A percentile compares a stretch with the other conserved stretches of the same genome.
Evolutionary conservation across 2,113 vertebrate species (phyloP).

Genomic region (Strigops habroptila): DNA sequence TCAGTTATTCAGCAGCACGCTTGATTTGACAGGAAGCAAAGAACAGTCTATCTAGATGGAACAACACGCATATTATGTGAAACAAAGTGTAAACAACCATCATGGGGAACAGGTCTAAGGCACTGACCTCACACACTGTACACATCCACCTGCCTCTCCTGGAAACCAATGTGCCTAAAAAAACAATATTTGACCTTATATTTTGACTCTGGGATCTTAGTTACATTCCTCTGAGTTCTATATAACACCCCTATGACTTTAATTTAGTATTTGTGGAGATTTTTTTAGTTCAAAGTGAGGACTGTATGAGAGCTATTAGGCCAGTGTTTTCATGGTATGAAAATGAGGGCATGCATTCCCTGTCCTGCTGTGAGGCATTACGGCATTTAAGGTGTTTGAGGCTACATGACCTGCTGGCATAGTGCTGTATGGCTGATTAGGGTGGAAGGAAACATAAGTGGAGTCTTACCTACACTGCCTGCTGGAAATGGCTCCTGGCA

Average conservation of each 20-base stretch:
- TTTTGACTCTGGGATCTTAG: background rate
- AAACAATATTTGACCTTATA: background rate
- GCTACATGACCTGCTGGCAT: background rate
- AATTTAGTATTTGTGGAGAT: background rate
- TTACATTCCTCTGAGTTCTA: background rate
- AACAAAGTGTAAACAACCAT: background rate
- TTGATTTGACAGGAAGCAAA: background rate
- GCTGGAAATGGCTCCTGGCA: background rate
- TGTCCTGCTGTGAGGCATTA: background rate
- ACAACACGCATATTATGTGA: fast-evolving
- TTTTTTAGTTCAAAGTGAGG: background rate
- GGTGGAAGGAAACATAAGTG: background rate
- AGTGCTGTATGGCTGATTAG: fast-evolving
- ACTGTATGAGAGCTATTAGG: background rate
- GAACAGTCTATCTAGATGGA: background rate
- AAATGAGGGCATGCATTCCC: background rate
- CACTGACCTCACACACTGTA: background rate
- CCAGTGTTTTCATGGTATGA: background rate
- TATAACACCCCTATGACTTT: background rate
- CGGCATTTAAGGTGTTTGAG: background rate
- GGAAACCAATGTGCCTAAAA: background rate
- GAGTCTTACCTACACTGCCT: background rate
- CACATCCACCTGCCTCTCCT: background rate
- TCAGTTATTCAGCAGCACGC: background rate
- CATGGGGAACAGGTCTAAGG: fast-evolving